Base-by-base conservation (phyloP, 2,888 invertebrate species). In the Meiosimyza platycephala region DNA sequence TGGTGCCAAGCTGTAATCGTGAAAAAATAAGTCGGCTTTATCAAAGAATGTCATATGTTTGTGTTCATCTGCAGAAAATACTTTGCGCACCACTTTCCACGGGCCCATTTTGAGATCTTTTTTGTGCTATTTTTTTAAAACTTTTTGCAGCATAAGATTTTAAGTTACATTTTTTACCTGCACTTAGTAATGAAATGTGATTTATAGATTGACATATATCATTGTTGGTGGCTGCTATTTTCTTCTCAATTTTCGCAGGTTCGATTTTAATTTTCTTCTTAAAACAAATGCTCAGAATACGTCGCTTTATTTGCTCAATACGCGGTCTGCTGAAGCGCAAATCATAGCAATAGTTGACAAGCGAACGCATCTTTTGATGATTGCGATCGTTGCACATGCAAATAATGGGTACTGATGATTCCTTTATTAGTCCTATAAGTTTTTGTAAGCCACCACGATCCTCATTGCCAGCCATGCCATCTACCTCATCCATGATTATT, bases 401-500 rank as follows among this genome's bases (percentile, higher is more conserved):
- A 80, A 98, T 93, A 70, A 98, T 92, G 0, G 98, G 98, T 72
- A 97, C 91, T 18, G 92, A 93, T 1, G 96, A 90, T 0, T 90
- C 89, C 88, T 98, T 99, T 76, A 99, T 98, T 22, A 99, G 89
- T 12, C 89, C 89, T 74, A 99, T 97, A 60, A 99, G 88, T 88
- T 99, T 99, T 88, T 97, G 95, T 67, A 99, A 91, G 57, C 99
- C 99, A 28, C 99, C 99, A 79, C 99, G 91, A 87, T 99, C 99
- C 87, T 99, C 97, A 85, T 99, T 99, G 4, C 99, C 99, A 1
- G 98, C 96, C 98, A 99, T 99, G 11, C 99, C 99, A 84, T 99
- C 99, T 0, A 99, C 99, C 90, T 99, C 99, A 83, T 99, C 99
- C 99, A 99, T 99, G n/a, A 99, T 90, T 9, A 99, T 88, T 15